A percentile compares a stretch with the other conserved stretches of the same genome.
Evolutionary conservation across 2,113 vertebrate species (phyloP).

Genomic region (Oncorhynchus kisutch): DNA sequence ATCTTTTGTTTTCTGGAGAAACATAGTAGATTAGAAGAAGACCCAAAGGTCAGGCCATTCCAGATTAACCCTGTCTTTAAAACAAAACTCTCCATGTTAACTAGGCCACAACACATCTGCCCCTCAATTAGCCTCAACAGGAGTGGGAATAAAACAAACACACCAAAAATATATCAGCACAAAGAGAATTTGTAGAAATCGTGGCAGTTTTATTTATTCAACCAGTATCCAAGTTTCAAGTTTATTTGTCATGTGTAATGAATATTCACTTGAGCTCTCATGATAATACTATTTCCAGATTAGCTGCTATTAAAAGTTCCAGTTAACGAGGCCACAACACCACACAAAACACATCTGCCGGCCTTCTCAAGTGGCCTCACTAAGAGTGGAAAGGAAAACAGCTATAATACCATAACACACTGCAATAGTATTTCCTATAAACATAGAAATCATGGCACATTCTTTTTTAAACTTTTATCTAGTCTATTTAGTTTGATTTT

Average conservation of each 20-base stretch:
- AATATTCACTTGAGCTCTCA: too few relatives aligned
- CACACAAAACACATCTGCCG: too few relatives aligned
- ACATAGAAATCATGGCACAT: not conserved
- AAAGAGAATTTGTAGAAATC: not conserved
- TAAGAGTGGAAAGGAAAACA: not conserved
- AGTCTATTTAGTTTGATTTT: not conserved
- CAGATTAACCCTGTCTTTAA: conserved; percentile 6
- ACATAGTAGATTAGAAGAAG: conserved; percentile 3
- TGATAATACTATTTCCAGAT: too few relatives aligned
- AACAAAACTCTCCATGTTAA: not conserved
- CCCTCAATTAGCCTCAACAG: not conserved
- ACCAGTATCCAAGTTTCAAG: not conserved
- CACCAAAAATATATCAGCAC: too few relatives aligned
- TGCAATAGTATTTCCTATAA: not conserved
- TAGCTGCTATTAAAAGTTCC: too few relatives aligned
- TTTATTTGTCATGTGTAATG: too few relatives aligned
- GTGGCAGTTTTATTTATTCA: not conserved
- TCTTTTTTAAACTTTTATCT: not conserved
- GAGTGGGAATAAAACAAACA: too few relatives aligned
- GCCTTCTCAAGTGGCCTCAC: not conserved
- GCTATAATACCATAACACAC: not conserved
- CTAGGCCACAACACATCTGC: not conserved
- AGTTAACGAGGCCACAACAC: too few relatives aligned
- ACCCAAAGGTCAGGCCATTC: conserved; percentile 5
- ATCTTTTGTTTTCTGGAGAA: conserved; percentile 22